phyloP scores from a whole-genome alignment of 2,113 vertebrate genomes.

The Sinocyclocheilus rhinocerous region DNA sequence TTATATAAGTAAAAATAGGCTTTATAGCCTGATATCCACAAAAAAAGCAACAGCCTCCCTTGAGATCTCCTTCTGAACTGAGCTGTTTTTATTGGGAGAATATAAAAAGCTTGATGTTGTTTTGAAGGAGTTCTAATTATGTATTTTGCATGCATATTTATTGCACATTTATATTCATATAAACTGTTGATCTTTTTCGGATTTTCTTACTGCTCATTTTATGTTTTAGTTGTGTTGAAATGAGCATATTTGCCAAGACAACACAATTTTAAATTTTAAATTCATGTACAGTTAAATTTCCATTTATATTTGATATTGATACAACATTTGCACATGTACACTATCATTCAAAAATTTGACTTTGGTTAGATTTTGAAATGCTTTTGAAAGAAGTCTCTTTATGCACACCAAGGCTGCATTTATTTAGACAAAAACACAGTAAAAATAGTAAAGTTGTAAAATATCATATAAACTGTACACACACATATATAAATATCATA shows the following conservation, averaged over 20 bases:
- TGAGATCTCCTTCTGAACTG: constrained; percentile 7
- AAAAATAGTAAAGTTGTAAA: not conserved
- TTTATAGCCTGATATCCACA: constrained; percentile 50
- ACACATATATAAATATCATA: no score
- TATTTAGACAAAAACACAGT: not conserved
- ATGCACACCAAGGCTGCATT: not conserved
- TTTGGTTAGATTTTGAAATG: not conserved
- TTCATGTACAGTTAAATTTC: not conserved
- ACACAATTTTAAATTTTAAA: no score
- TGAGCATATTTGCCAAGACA: not conserved
- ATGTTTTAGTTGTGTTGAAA: not conserved
- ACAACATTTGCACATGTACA: not conserved
- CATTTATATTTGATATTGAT: not conserved
- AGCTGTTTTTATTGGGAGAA: constrained; percentile 40
- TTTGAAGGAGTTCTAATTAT: constrained; percentile 14
- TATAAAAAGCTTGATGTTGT: constrained; percentile 6
- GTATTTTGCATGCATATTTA: constrained; percentile 24
- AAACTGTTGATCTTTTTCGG: not conserved
- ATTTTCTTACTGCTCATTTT: not conserved
- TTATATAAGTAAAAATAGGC: constrained; percentile 56
- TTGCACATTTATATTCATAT: not conserved
- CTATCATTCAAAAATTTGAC: not conserved
- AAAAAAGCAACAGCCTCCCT: constrained; percentile 41
- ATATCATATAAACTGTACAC: not conserved
- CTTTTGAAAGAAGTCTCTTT: not conserved